These are phyloP conservation scores for Pterophyllum scalare DNA, from an alignment of 2,113 vertebrate genomes.

Conservation along the genomic window DNA sequence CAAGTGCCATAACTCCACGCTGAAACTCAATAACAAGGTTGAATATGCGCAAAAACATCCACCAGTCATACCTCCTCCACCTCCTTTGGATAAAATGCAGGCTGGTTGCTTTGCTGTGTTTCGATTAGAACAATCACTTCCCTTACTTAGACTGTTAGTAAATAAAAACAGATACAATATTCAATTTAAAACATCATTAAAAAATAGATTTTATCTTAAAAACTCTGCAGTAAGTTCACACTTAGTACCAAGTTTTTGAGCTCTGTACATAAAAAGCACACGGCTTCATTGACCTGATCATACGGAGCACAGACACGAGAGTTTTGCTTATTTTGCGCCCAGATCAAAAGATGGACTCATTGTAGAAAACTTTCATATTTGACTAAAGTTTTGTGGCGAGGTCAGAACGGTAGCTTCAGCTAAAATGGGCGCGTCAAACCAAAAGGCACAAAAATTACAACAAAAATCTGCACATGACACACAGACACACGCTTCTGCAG, in stretches of 20 bases:
- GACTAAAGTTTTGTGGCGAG: background rate
- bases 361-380: background rate
- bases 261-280: background rate
- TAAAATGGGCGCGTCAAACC: background rate
- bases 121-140: slow-evolving; percentile 79
- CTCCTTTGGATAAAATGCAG: slow-evolving; percentile 83
- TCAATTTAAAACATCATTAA: slow-evolving; percentile 81
- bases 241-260: slow-evolving; percentile 49
- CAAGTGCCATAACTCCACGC: slow-evolving; percentile 82
- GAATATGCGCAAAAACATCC: slow-evolving; percentile 36
- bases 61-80: slow-evolving; percentile 51
- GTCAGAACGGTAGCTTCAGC: background rate
- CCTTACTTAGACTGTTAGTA: slow-evolving; percentile 72
- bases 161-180: slow-evolving; percentile 62
- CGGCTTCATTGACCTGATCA: background rate
- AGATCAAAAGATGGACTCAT: background rate
- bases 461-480: slow-evolving; percentile 8
- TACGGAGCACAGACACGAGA: background rate
- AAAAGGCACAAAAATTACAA: slow-evolving; percentile 29
- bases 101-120: slow-evolving; percentile 78
- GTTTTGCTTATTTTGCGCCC: background rate
- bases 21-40: slow-evolving; percentile 70
- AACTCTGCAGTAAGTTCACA: slow-evolving; percentile 61
- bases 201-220: slow-evolving; percentile 81
- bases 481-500: background rate